Base-by-base conservation (phyloP, 2,113 vertebrate species). In the Lepidothrix coronata region DNA sequence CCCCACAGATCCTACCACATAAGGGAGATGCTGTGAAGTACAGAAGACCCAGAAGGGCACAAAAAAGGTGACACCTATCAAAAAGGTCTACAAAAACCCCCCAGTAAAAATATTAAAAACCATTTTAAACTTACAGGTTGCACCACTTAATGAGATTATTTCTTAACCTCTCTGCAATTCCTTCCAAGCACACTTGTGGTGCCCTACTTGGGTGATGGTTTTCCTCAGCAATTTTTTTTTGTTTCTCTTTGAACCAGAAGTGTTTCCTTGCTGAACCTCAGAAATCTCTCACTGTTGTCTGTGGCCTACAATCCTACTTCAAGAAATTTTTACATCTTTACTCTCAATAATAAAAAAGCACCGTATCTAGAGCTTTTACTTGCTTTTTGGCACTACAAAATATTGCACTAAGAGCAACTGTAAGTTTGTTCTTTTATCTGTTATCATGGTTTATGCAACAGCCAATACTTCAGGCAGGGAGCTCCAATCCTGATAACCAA, bases 1-100 rank as follows among this genome's bases (percentile, higher is more conserved):
- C 21, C 27, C 25, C 33, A 41, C n/a, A 52, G 16, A 73, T 39
- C 21, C 7, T 3, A 33, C 22, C 33, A 33, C 0, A 0, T 31
- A 43, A 89, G 28, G 22, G 20, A 71, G 23, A 58, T 19, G 15
- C 0, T 35, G 6, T 41, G 28, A 87, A 77, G 77, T 15, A 51
- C 0, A 59, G 58, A 86, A 83, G 12, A n/a, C 4, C 23, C 35
- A 66, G 4, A 63, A 51, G 8, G 12, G 4, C 46, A 19, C 28
- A 39, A 39, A 59, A 35, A 74, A 8, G 13, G 19, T 23, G 37
- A 39, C 7, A 66, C 66, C 9, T 25, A 19, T 1, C 52, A 37
- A 24, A 54, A 54, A 81, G 19, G 2, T 72, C 46, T 88, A 19
- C 20, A 54, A 71, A 85, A 66, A 65, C 25, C 25, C 27, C 12